These are phyloP conservation scores for Gracilinanus agilis DNA, from an alignment of 2,113 vertebrate species.

Conservation along the genomic window DNA sequence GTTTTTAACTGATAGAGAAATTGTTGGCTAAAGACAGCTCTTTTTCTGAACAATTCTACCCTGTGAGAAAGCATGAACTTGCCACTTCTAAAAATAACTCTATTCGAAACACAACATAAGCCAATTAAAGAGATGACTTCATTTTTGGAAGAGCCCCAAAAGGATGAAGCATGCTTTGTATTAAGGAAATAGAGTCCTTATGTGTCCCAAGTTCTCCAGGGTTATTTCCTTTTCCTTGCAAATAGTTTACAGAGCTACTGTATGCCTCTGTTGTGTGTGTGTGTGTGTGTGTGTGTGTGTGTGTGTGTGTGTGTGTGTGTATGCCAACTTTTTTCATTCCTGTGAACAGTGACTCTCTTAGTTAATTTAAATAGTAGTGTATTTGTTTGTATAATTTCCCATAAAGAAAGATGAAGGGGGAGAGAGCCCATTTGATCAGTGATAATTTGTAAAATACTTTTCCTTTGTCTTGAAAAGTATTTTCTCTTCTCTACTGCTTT, in stretches of 20 bases:
- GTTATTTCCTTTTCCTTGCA: constrained; percentile 38
- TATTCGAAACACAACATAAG: constrained; percentile 49
- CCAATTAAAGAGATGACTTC: constrained; percentile 54
- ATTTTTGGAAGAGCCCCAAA: constrained; percentile 47
- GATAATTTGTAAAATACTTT: constrained; percentile 55
- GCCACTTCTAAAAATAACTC: constrained; percentile 41
- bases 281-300: neutral
- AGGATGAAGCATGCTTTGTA: constrained; percentile 48
- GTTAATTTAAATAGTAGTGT: neutral
- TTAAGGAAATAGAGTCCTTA: constrained; percentile 43
- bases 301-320: neutral
- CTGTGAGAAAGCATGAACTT: constrained; percentile 53
- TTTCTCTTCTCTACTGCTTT: neutral
- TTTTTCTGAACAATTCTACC: constrained; percentile 53
- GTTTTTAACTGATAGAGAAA: constrained; percentile 55
- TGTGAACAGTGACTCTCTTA: constrained; percentile 3
- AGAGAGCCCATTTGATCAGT: constrained; percentile 51
- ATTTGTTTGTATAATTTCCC: constrained; percentile 41
- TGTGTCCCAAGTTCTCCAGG: neutral
- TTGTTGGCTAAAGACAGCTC: constrained; percentile 52
- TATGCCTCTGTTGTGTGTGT: neutral
- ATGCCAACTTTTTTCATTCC: constrained; percentile 5
- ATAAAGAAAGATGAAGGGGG: neutral
- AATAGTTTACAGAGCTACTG: constrained; percentile 28
- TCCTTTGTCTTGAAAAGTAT: constrained; percentile 29